These are phyloP conservation scores for Elymnias hypermnestra DNA, from an alignment of 1,140 invertebrate species.

Conservation along the genomic window DNA sequence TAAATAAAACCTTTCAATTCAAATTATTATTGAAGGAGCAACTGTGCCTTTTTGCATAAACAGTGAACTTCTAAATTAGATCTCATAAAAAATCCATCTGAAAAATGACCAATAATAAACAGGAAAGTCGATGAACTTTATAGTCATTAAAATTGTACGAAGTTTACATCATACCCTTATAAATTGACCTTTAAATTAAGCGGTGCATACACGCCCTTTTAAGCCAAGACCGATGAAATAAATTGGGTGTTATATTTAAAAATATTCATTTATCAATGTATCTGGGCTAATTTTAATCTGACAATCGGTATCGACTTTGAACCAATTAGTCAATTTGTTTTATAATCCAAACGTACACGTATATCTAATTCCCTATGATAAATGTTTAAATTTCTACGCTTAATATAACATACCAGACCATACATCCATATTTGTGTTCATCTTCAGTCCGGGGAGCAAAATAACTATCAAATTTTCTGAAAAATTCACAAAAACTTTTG, in stretches of 20 bases:
- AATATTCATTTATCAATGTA: background rate
- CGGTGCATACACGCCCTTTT: background rate
- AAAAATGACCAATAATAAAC: constrained; percentile 1
- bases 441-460: too few species aligned
- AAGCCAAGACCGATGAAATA: background rate
- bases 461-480: too few species aligned
- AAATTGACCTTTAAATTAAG: background rate
- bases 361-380: too few species aligned
- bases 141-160: constrained; percentile 5
- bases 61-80: constrained; percentile 2
- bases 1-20: too few species aligned
- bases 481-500: too few species aligned
- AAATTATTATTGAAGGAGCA: background rate
- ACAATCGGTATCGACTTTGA: too few species aligned
- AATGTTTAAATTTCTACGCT: too few species aligned
- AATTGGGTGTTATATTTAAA: background rate
- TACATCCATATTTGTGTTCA: too few species aligned
- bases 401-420: too few species aligned
- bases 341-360: too few species aligned
- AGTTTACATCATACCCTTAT: constrained; percentile 7
- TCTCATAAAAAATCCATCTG: constrained; percentile 4
- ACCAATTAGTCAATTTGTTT: too few species aligned
- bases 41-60: background rate
- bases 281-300: too few species aligned
- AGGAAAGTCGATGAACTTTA: constrained; percentile 5